phyloP scores from a whole-genome alignment of 2,888 invertebrate genomes.

The Dasysyrphus albostriatus region DNA sequence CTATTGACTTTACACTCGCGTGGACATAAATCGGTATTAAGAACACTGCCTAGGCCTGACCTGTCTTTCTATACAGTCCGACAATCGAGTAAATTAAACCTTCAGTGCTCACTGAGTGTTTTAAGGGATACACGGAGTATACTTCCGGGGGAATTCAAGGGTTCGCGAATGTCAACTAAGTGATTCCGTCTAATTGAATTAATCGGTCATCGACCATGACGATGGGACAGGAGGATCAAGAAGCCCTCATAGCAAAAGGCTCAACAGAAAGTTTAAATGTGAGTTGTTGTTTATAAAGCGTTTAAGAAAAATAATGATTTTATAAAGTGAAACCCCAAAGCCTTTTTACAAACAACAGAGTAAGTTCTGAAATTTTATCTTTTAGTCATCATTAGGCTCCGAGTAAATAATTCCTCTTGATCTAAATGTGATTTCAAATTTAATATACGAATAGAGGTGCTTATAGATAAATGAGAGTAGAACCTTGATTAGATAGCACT shows the following conservation, averaged over 20 bases:
- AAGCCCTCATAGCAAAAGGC: conserved; percentile 83
- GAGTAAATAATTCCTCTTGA: conserved; percentile 35
- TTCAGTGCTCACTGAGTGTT: not conserved
- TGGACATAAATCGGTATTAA: conserved; percentile 51
- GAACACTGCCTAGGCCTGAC: not conserved
- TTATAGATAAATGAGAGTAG: conserved; percentile 18
- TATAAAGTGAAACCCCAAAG: not conserved
- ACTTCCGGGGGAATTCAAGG: conserved; percentile 55
- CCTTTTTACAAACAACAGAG: not conserved
- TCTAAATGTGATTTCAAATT: conserved; percentile 38
- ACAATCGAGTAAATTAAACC: not conserved
- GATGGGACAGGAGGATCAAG: conserved; percentile 84
- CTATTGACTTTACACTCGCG: conserved; percentile 64
- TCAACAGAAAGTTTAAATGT: conserved; percentile 71
- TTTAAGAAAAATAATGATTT: not conserved
- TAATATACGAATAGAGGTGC: conserved; percentile 2
- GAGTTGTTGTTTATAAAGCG: conserved; percentile 35
- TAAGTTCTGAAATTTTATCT: conserved; percentile 22
- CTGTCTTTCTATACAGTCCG: not conserved
- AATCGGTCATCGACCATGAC: conserved; percentile 82
- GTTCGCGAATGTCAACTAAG: conserved; percentile 53
- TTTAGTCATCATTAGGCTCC: conserved; percentile 21
- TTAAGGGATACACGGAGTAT: conserved; percentile 20
- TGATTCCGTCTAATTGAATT: conserved; percentile 70
- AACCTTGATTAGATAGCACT: conserved; percentile 68